Evolutionary conservation across 2,113 vertebrate species (phyloP).

Genomic region (Eupsittula cactorum): DNA sequence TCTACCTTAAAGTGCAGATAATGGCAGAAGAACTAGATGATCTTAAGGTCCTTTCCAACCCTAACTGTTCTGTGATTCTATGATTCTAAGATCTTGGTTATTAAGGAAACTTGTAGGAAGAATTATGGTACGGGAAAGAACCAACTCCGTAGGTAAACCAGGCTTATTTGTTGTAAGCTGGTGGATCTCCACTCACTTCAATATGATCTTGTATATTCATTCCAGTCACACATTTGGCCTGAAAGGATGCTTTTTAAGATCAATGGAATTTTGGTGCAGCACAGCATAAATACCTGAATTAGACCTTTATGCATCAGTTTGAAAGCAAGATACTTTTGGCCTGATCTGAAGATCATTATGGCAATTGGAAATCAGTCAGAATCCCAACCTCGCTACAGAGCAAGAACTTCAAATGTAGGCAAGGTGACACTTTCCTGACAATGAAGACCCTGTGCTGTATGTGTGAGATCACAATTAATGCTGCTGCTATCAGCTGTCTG

Average conservation of each 20-base stretch:
- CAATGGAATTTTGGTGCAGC: neutral
- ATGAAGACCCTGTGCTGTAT: accelerated
- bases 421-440: neutral
- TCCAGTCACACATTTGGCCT: neutral
- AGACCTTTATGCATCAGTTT: neutral
- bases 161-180: neutral
- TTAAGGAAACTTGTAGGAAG: neutral
- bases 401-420: neutral
- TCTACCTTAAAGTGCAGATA: neutral
- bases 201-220: neutral
- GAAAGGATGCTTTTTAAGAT: neutral
- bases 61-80: too few relatives aligned
- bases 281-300: neutral
- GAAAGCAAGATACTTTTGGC: neutral
- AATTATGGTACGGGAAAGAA: neutral
- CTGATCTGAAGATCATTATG: neutral
- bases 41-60: too few relatives aligned
- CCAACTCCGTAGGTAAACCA: neutral
- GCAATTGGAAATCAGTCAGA: neutral
- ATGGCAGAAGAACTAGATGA: neutral
- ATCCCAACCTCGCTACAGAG: neutral
- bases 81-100: neutral
- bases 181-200: neutral
- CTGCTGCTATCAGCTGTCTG: neutral
- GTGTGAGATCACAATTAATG: neutral